These are phyloP conservation scores for Drosophila punjabiensis DNA, from an alignment of 1,140 invertebrate species.

Conservation along the genomic window DNA sequence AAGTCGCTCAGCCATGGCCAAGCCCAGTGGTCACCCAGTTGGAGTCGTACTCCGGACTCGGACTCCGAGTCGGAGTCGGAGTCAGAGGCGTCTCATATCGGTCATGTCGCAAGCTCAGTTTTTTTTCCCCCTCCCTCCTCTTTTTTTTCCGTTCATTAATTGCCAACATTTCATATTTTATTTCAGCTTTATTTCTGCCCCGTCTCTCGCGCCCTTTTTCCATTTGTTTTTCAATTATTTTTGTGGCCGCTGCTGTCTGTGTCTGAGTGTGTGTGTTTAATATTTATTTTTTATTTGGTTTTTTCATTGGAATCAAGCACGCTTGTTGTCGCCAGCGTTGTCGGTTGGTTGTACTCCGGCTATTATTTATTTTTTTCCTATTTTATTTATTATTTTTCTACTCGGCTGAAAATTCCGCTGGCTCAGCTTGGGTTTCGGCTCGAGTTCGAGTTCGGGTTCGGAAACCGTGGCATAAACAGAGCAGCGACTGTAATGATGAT, in stretches of 20 bases:
- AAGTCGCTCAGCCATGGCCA: constrained; percentile 42
- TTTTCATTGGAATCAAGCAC: constrained; percentile 75
- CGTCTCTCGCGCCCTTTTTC: constrained; percentile 45
- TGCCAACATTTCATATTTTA: constrained; percentile 83
- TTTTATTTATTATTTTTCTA: constrained; percentile 29
- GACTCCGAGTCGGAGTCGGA: constrained; percentile 8
- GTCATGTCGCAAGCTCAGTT: constrained; percentile 51
- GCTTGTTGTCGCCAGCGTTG: constrained; percentile 76
- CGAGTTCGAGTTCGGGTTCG: neutral
- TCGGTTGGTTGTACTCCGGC: constrained; percentile 39
- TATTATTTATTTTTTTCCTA: constrained; percentile 21
- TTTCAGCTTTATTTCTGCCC: constrained; percentile 69
- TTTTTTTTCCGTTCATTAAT: constrained; percentile 65
- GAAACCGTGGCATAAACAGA: constrained; percentile 2
- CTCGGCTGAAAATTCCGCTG: constrained; percentile 54
- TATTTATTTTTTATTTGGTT: constrained; percentile 34
- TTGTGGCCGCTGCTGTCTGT: constrained; percentile 55
- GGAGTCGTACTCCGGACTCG: neutral
- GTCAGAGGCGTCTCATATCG: constrained; percentile 51
- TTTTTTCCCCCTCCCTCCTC: neutral
- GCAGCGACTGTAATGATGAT: constrained; percentile 27
- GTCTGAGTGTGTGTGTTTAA: constrained; percentile 9
- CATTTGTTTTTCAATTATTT: constrained; percentile 84
- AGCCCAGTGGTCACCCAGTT: constrained; percentile 55
- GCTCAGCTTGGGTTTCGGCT: neutral